Evolutionary conservation across 2,797 vertebrate genomes (phyloP).

Genomic region (Spinus pinus): DNA sequence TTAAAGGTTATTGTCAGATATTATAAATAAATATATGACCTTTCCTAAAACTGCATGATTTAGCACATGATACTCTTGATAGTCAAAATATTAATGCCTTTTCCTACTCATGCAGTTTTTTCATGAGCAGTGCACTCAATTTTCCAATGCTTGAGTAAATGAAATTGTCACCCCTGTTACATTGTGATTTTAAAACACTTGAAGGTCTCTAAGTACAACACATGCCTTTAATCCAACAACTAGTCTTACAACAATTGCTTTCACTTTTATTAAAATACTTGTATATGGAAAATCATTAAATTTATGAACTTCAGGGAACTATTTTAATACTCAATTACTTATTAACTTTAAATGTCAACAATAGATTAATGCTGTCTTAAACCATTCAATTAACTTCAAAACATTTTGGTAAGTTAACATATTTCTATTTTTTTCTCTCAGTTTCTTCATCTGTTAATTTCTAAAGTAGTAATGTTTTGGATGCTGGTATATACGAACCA

Average conservation of each 20-base stretch:
- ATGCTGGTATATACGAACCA: background rate
- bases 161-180: background rate
- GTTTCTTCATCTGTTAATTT: background rate
- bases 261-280: background rate
- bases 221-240: background rate
- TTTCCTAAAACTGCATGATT: constrained; percentile 2
- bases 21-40: background rate
- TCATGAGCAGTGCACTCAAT: background rate
- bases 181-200: background rate
- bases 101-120: background rate
- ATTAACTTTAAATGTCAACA: background rate
- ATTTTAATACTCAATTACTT: background rate
- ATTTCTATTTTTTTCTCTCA: background rate
- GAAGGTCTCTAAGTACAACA: background rate
- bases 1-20: background rate
- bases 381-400: background rate
- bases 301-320: background rate
- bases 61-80: background rate
- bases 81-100: background rate
- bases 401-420: background rate
- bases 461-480: background rate
- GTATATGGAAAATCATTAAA: background rate
- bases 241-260: background rate
- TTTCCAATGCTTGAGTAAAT: background rate
- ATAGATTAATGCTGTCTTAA: background rate